Conservation (phyloP, 2,888 invertebrate species). For the Amitus sp. region DNA sequence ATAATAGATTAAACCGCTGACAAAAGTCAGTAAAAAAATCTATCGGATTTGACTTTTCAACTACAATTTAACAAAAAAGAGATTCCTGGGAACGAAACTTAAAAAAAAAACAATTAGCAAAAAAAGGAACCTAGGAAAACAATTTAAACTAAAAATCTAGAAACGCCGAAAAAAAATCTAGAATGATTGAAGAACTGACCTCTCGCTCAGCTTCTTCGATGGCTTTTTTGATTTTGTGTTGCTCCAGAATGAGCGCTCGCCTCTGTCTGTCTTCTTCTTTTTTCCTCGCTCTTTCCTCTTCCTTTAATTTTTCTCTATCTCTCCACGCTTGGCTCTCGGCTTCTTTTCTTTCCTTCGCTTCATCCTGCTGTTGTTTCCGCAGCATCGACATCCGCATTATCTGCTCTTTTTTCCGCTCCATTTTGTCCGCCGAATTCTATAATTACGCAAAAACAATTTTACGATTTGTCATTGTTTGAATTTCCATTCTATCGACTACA, state of each 20-base stretch:
- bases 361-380: constrained; percentile 91
- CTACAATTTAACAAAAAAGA: no score
- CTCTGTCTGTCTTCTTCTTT: constrained; percentile 89
- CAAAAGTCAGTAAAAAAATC: no score
- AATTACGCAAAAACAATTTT: constrained; percentile 13
- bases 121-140: no score
- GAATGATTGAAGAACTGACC: constrained; percentile 63
- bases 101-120: no score
- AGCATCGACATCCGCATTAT: constrained; percentile 90
- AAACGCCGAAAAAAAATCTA: no score
- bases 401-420: constrained; percentile 92
- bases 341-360: constrained; percentile 85
- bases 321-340: constrained; percentile 79
- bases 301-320: constrained; percentile 80
- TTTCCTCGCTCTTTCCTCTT: constrained; percentile 77
- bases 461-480: no score
- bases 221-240: constrained; percentile 93
- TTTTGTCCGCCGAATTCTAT: constrained; percentile 86
- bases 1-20: no score
- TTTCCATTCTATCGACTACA: no score
- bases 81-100: no score
- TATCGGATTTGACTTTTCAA: no score
- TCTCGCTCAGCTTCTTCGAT: constrained; percentile 91
- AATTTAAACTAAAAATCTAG: no score
- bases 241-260: constrained; percentile 88